A percentile compares a stretch with the other conserved stretches of the same genome.
These are phyloP conservation scores for Aphaenogaster ashmeadi DNA, from an alignment of 1,140 invertebrate species.

Conservation along the genomic window DNA sequence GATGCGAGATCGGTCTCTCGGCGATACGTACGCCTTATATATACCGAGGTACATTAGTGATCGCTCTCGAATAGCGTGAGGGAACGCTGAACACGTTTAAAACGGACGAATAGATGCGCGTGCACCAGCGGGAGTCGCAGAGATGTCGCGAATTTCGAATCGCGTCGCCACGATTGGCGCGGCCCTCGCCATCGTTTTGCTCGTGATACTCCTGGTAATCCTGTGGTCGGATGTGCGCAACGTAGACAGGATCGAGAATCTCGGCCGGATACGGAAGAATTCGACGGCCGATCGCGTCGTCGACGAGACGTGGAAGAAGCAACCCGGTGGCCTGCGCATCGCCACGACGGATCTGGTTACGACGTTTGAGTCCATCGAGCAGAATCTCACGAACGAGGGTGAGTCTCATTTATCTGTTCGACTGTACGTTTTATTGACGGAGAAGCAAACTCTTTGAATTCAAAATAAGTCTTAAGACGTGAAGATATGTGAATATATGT, in stretches of 20 bases:
- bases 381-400: conserved; percentile 67
- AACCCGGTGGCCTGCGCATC: neutral
- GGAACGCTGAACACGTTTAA: conserved; percentile 15
- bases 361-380: conserved; percentile 30
- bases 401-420: neutral
- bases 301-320: conserved; percentile 28
- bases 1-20: conserved; percentile 5
- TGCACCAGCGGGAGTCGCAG: conserved; percentile 40
- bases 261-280: conserved; percentile 19
- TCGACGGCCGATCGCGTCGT: conserved; percentile 17
- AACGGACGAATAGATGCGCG: conserved; percentile 33
- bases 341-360: conserved; percentile 28
- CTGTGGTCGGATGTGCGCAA: conserved; percentile 71
- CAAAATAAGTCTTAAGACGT: neutral
- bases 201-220: conserved; percentile 72
- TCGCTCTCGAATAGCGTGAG: neutral
- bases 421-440: neutral
- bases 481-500: neutral
- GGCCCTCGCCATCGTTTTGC: conserved; percentile 65
- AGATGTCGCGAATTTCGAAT: conserved; percentile 75
- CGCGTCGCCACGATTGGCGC: conserved; percentile 71
- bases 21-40: neutral
- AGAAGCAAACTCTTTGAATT: neutral
- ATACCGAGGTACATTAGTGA: conserved; percentile 14
- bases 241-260: conserved; percentile 8